Base-by-base conservation (phyloP, 1,140 invertebrate species). In the Magallana angulata region DNA sequence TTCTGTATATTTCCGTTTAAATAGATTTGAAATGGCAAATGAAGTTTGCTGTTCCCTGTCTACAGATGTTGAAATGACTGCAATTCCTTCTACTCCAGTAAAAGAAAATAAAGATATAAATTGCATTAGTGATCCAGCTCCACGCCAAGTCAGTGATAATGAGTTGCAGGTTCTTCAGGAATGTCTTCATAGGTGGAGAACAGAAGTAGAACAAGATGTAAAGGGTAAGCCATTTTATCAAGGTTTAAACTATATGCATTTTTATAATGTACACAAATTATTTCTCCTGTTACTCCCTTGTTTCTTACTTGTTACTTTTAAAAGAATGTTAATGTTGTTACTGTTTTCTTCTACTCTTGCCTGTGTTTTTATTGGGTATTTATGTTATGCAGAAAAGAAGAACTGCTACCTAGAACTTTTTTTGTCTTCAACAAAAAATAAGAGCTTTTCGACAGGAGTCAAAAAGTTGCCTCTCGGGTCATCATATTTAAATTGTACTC, bases 151-250 rank as follows among this genome's bases (percentile, higher is more conserved):
- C 8, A 92, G 91, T 8, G 92, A 92, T 4, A 85, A 88, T 48
- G 95, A 95, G 86, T 91, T 95, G 8, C 86, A 89, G 58, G 94
- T 95, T 57, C 90, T 95, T 12, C 94, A 95, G 86, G 87, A 92
- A 57, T 95, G 95, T 92, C 90, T 95, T 24, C 89, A 90, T 84
- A 91, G 95, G 48, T 96, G 95, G 95, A 91, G 94, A 71, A 93
- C 92, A 48, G 95, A 95, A 87, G 94, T 95, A 18, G 94, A 95
- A 89, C 90, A 90, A 85, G 94, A 95, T 89, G 94, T 95, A 57
- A 91, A 92, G 92, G 94, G 94, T 95, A 81, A 36, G 24, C 5
- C 36, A 48, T 48, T 4, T 48, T 48, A 48, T 5, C 36, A 48
- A 48, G 36, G 36, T 48, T 48, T 48, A 48, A 48, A 48, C 36